Evolutionary conservation across 1,140 invertebrate genomes (phyloP), one percentile per base, ranked within the genome.

Genomic region (Meloidogyne floridensis): DNA sequence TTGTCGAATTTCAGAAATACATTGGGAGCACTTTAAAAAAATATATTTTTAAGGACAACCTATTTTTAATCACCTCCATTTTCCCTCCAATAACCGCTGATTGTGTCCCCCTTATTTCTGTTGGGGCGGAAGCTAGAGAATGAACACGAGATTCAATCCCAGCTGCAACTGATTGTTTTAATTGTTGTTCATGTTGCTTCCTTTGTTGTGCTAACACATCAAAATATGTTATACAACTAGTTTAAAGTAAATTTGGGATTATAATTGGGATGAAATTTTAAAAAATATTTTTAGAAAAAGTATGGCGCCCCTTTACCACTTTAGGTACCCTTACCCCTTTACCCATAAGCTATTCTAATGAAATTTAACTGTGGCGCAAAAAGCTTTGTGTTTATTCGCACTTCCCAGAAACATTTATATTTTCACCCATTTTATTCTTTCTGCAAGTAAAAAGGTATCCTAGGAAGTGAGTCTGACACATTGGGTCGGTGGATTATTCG

Each of bases 1-100:
- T 2, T 65, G 59, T 65, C 59, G 15, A 65, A 65, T 65, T 8
- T 65, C 59, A n/a, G 59, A 65, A n/a, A 65, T 65, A 8, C 59
- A 65, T 8, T 65, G 59, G n/a, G 59, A 65, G n/a, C 59, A 65
- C 59, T 65, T 59, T 59, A 59, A 65, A 65, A 65, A 65, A n/a
- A 65, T 65, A n/a, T 18, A 6, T 18, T 65, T n/a, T 18, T 65
- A n/a, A 65, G 5, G 6, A 18, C 32, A 32, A 32, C 1, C 32
- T n/a, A 18, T 65, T n/a, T 65, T n/a, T 65, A n/a, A 6, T n/a
- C 15, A 65, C 59, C 59, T 65, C 59, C 59, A 65, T 65, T 65
- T 4, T 65, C n/a, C 59, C 59, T n/a, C 11, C 13, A 15, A 59
- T 59, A n/a, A 65, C 6, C 4, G 56, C 56, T 65, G 59, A 6